Conservation (phyloP, 2,113 vertebrate genomes). For the Penelope pileata region DNA sequence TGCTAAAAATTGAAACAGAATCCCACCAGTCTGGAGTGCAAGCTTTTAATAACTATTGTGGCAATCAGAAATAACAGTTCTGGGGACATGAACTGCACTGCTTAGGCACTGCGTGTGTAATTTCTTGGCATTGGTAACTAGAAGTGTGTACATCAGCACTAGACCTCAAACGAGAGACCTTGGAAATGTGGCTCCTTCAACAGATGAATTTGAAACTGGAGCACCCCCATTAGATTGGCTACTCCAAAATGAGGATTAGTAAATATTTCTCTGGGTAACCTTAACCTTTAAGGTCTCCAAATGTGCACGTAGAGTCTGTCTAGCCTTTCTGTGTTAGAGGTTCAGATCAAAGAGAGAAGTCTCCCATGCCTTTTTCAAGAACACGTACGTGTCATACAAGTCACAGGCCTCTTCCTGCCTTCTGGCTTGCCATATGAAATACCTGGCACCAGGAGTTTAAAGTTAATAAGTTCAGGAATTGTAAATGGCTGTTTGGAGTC, state of each 20-base stretch:
- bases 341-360: neutral
- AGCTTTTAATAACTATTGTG: constrained; percentile 58
- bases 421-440: neutral
- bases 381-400: fast-evolving
- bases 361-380: neutral
- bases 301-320: neutral
- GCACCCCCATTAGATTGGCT: fast-evolving
- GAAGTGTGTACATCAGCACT: fast-evolving
- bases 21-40: constrained; percentile 62
- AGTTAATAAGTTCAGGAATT: neutral
- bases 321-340: neutral
- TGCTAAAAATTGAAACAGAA: constrained; percentile 44
- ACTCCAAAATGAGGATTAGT: neutral
- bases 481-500: neutral
- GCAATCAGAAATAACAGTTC: neutral
- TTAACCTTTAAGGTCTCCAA: neutral
- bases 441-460: neutral
- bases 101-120: fast-evolving
- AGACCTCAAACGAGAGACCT: neutral
- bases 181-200: neutral
- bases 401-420: neutral
- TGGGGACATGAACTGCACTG: constrained; percentile 36
- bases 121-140: neutral
- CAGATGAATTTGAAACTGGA: neutral
- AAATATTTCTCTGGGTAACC: neutral